Percentiles rank a stretch among this genome's conserved stretches.
These are phyloP conservation scores for Samia ricini DNA, from an alignment of 1,140 invertebrate species.

Conservation along the genomic window DNA sequence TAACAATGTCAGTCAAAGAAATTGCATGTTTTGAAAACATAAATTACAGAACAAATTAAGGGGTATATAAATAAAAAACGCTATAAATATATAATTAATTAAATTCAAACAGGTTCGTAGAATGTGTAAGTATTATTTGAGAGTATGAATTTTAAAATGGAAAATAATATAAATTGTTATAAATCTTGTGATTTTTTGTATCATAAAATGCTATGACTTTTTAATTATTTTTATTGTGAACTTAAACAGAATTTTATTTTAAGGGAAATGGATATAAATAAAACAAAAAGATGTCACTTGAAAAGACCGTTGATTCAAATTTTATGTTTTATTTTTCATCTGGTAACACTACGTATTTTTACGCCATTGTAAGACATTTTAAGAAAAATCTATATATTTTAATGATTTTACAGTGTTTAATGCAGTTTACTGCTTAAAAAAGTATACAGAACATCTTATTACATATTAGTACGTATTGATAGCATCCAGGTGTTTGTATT, in stretches of 20 bases:
- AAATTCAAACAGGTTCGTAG: too few relatives aligned
- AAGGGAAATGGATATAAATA: not conserved
- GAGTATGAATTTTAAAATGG: too few relatives aligned
- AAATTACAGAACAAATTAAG: too few relatives aligned
- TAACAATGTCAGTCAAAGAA: too few relatives aligned
- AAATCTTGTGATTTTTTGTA: too few relatives aligned
- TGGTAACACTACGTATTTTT: slow-evolving; percentile 20
- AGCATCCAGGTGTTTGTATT: not conserved
- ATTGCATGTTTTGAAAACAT: too few relatives aligned
- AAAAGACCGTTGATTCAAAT: slow-evolving; percentile 23
- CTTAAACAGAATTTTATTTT: not conserved
- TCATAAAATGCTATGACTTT: too few relatives aligned
- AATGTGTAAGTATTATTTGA: too few relatives aligned
- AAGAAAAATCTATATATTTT: slow-evolving; percentile 2
- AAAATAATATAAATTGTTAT: too few relatives aligned
- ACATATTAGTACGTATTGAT: not conserved
- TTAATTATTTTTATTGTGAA: too few relatives aligned
- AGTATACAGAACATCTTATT: not conserved
- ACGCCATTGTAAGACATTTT: slow-evolving; percentile 1
- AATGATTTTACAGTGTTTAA: not conserved
- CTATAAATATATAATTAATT: too few relatives aligned
- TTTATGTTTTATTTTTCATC: slow-evolving; percentile 2
- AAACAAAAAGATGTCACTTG: not conserved
- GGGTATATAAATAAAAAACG: too few relatives aligned
- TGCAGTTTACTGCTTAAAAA: not conserved